Conservation (phyloP, 1,140 invertebrate species). For the Hesperophylax magnus region DNA sequence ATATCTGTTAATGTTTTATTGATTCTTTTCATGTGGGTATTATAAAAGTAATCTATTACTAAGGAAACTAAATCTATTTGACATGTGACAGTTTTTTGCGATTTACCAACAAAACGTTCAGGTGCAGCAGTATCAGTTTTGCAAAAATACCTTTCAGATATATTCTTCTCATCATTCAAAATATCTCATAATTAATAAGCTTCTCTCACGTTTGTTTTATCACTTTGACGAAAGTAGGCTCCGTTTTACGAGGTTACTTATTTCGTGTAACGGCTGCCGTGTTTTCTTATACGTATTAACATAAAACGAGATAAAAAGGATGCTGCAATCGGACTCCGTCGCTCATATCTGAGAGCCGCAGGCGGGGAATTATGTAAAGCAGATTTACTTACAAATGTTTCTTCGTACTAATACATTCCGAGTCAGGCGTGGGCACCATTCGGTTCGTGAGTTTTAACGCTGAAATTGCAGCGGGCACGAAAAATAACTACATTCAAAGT, state of each 20-base stretch:
- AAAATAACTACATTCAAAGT: no score
- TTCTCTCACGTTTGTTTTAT: not conserved
- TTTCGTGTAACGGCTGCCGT: not conserved
- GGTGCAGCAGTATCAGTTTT: no score
- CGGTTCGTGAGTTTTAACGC: no score
- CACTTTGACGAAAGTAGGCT: conserved; percentile 13
- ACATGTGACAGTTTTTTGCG: no score
- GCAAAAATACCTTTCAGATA: no score
- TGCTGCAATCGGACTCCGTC: not conserved
- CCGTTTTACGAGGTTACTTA: not conserved
- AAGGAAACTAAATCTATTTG: no score
- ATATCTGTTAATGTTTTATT: no score
- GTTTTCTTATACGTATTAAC: conserved; percentile 6
- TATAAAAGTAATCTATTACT: no score
- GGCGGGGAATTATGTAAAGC: conserved; percentile 7
- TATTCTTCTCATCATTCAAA: no score
- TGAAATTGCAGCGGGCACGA: no score
- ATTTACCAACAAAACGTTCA: no score
- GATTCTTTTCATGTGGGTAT: no score
- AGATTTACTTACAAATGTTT: conserved; percentile 8
- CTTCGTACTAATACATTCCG: not conserved
- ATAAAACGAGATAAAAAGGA: conserved; percentile 7
- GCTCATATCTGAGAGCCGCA: not conserved
- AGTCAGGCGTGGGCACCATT: not conserved
- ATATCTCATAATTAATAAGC: not conserved